These are phyloP conservation scores for Channa striata DNA, from an alignment of 2,797 vertebrate genomes.

Conservation along the genomic window DNA sequence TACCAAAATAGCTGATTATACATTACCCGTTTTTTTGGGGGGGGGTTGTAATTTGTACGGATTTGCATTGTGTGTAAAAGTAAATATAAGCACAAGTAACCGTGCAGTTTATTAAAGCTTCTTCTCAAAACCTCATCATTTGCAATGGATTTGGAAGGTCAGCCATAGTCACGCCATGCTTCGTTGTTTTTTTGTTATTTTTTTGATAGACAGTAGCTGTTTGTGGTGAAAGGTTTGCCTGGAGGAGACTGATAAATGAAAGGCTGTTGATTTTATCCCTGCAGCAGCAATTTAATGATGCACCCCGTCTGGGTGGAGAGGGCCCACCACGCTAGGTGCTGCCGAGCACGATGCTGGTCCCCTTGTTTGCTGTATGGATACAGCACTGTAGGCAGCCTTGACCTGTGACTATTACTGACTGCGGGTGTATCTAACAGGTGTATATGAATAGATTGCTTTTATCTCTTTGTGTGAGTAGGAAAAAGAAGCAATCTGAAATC, in stretches of 20 bases:
- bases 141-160: slow-evolving; percentile 50
- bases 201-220: slow-evolving; percentile 40
- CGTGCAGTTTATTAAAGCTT: slow-evolving; percentile 44
- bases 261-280: slow-evolving; percentile 58
- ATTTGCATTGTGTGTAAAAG: slow-evolving; percentile 38
- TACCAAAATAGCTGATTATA: slow-evolving; percentile 49
- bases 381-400: slow-evolving; percentile 49
- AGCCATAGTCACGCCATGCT: slow-evolving; percentile 26
- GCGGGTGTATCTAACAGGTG: slow-evolving; percentile 16
- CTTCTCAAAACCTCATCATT: slow-evolving; percentile 54
- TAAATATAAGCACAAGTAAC: slow-evolving; percentile 37
- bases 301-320: slow-evolving; percentile 45
- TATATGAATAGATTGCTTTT: slow-evolving; percentile 31
- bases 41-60: slow-evolving; percentile 45
- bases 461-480: slow-evolving; percentile 12
- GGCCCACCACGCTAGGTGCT: slow-evolving; percentile 47
- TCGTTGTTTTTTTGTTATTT: slow-evolving; percentile 47
- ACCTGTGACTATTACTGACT: slow-evolving; percentile 46
- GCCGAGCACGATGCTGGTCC: slow-evolving; percentile 42
- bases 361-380: slow-evolving; percentile 34
- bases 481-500: slow-evolving; percentile 44
- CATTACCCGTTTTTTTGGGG: slow-evolving; percentile 29
- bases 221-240: slow-evolving; percentile 51
- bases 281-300: slow-evolving; percentile 71
- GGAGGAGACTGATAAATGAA: slow-evolving; percentile 57